phyloP scores from a whole-genome alignment of 37 sponge, comb jelly and placozoan genomes.

The Chondrilla cf. caribensis region DNA sequence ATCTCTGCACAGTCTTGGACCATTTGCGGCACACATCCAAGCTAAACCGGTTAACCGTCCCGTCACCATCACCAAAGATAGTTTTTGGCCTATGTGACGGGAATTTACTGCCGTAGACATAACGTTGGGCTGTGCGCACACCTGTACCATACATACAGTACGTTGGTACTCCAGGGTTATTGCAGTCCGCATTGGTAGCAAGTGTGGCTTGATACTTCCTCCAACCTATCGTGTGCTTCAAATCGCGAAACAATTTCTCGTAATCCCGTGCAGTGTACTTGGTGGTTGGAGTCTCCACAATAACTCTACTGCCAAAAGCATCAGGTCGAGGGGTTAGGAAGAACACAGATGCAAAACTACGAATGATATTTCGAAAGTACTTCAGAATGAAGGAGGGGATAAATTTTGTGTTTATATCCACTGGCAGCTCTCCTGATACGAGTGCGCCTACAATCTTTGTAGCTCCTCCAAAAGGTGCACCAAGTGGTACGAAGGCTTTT shows the following conservation, averaged over 20 bases:
- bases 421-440: neutral
- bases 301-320: neutral
- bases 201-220: constrained; percentile 26
- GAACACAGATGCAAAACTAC: neutral
- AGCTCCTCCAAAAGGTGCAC: constrained; percentile 48
- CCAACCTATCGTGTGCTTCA: constrained; percentile 29
- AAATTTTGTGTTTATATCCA: neutral
- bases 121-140: constrained; percentile 12
- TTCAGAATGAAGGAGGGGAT: neutral
- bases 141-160: constrained; percentile 67
- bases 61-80: constrained; percentile 62
- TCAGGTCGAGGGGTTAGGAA: constrained; percentile 25
- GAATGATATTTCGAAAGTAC: neutral
- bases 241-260: constrained; percentile 52
- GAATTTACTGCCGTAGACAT: neutral
- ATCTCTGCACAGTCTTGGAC: neutral
- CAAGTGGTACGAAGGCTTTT: constrained; percentile 43
- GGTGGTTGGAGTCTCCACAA: constrained; percentile 34
- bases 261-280: constrained; percentile 78
- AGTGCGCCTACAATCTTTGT: neutral
- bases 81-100: neutral
- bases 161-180: constrained; percentile 52
- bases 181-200: constrained; percentile 27
- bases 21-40: constrained; percentile 62
- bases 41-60: constrained; percentile 53